These are phyloP conservation scores for Drosophila murphyi DNA, from an alignment of 1,140 invertebrate genomes.

Conservation along the genomic window DNA sequence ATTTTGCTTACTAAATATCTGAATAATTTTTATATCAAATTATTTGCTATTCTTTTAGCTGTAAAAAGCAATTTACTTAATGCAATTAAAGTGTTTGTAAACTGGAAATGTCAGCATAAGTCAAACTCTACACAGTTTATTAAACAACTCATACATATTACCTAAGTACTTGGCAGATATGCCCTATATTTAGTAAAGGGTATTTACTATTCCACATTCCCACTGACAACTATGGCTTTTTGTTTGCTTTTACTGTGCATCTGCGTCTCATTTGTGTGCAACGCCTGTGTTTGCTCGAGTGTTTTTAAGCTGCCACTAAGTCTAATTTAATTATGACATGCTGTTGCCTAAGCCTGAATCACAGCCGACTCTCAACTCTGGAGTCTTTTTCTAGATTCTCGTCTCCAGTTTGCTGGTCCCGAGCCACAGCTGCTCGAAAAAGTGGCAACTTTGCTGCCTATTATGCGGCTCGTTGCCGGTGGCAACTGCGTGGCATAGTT, in stretches of 20 bases:
- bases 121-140: too few species aligned
- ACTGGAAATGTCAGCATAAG: too few species aligned
- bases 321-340: constrained; percentile 83
- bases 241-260: constrained; percentile 4
- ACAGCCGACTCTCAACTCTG: background rate
- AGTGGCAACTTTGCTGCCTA: constrained; percentile 34
- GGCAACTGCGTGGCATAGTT: constrained; percentile 64
- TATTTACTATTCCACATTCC: background rate
- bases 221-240: too few species aligned
- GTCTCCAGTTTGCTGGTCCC: background rate
- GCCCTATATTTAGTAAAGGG: background rate
- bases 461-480: constrained; percentile 52
- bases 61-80: too few species aligned
- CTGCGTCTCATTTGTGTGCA: background rate
- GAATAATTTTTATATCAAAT: too few species aligned
- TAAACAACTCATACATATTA: too few species aligned
- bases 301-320: constrained; percentile 78
- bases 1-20: too few species aligned
- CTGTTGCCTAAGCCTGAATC: constrained; percentile 56
- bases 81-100: too few species aligned
- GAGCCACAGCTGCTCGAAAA: background rate
- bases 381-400: constrained; percentile 3
- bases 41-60: too few species aligned
- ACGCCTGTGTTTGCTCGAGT: constrained; percentile 62
- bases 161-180: background rate